Evolutionary conservation across 2,113 vertebrate genomes (phyloP), one percentile per base, ranked within the genome.

Genomic region (Ondatra zibethicus): DNA sequence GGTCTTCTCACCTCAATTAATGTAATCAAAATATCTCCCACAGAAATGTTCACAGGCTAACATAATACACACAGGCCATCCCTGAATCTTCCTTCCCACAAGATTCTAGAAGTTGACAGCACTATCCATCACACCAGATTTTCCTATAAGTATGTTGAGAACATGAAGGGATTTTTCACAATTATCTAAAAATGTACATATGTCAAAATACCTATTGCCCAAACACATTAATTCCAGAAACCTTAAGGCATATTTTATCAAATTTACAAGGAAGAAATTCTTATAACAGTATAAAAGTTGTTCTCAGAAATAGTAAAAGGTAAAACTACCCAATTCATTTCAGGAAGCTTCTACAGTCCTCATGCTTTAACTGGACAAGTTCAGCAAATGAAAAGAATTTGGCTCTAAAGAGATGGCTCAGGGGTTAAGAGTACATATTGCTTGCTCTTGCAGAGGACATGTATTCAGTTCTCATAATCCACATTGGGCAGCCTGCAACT

Each of bases 351-450:
- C 29, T 68, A n/a, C 1, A 81, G 11, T 85, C n/a, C 36, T 88
- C 76, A 76, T 80, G 80, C 7, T 58, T 78, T 70, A 13, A 66
- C 25, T 63, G 12, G 33, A 86, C 29, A 85, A 88, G 27, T 47
- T 78, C 76, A 85, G 19, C 39, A 89, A 2, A 80, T 89, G 47
- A 27, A 95, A 93, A 95, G 78, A 55, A n/a, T 81, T 12, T 36
- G 33, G 31, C 10, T 11, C 33, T 58, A n/a, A 80, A 36, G 17
- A 36, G 77, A 52, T 6, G 17, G 33, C 19, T 36, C 50, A 80
- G 17, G 31, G 31, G 16, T 80, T 80, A 52, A 36, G 17, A 21
- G 0, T 9, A 80, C 50, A 36, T 36, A 31, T 80, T 52, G 31
- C 50, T 36, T 36, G 31, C 50, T 21, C 17, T 36, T 55, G 50